Base-by-base conservation (phyloP, 2,113 vertebrate species). In the Typhlomys cinereus region DNA sequence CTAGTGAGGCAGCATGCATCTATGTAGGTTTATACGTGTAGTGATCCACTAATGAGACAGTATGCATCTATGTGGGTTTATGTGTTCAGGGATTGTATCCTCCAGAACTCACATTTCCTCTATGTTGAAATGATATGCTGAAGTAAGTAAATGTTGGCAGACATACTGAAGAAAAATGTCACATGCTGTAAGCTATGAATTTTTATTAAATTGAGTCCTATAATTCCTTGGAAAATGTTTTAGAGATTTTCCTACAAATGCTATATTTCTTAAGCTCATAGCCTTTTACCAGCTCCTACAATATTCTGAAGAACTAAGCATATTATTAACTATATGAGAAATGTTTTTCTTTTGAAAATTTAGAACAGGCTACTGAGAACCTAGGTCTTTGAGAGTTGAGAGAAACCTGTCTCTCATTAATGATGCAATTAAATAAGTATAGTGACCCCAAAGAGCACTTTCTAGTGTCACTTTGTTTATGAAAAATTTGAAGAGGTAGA, bases 131-230 rank as follows among this genome's bases (percentile, higher is more conserved):
- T 73, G 0, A 18, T 29, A 79, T 59, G 91, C 34, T 87, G 39
- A 89, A 94, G 62, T 59, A 74, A 88, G 62, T 87, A 94, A 91
- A 61, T 62, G 36, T 62, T 88, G 89, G 93, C 89, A 95, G 69
- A 52, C 48, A 84, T 54, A 81, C 74, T 64, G 79, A 90, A 90
- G 50, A 73, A 88, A 93, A 92, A 50, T 34, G 0, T 41, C 84
- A 6, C 1, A 48, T 64, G 52, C 36, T 31, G 80, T 88, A 61
- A 88, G 23, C 15, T 84, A 84, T 52, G 92, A 64, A 79, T 84
- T 92, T 83, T 83, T 87, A 70, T 48, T 95, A 31, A 90, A 74
- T 74, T 85, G 79, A 79, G 52, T 74, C 34, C 86, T 88, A 41
- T 79, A 90, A 66, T 85, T 88, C 23, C 70, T 90, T 79, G 23